Evolutionary conservation across 2,797 vertebrate genomes (phyloP), one percentile per base, ranked within the genome.

Genomic region (Darevskia nairensis): DNA sequence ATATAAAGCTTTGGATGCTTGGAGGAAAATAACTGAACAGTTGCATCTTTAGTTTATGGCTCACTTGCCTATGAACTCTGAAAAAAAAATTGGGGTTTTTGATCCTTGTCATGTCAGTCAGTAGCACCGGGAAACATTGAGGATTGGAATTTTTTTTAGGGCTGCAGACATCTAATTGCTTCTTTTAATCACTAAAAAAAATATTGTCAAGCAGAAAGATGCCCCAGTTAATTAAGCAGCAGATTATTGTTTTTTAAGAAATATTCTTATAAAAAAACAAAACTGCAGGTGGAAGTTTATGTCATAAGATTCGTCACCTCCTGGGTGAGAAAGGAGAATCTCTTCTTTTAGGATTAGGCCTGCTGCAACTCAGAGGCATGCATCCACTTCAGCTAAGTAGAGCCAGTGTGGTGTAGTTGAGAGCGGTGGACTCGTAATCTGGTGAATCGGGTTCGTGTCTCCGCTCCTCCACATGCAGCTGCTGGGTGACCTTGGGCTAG

Each of bases 31-130:
- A 79, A 55, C 19, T 72, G 23, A 39, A 72, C 11, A 44, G 25
- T 92, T 95, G 91, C 95, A 96, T 94, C 66, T 94, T 95, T 88
- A 94, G 95, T 94, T 96, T 90, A 95, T 94, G 94, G 95, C 91
- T 95, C 90, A 92, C 93, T 94, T 92, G 93, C 87, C 91, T 91
- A 93, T 90, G 93, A 95, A 95, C 50, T 66, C 88, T 87, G 95
- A 94, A 94, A 96, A 95, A 88, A 94, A 94, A 96, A 95, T 86
- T 77, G 78, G 92, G 93, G 87, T 89, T 94, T 92, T 93, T 94
- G 88, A 91, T 96, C 89, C 92, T 86, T 88, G 93, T 78, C 91
- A 85, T 94, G 82, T 89, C 89, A 90, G 88, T 82, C 61, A 15
- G 15, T 35, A 35, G 15, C 35, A 55, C 25, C 19, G 41, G 64